phyloP scores from a whole-genome alignment of 2,797 vertebrate genomes.

The Thaleichthys pacificus region DNA sequence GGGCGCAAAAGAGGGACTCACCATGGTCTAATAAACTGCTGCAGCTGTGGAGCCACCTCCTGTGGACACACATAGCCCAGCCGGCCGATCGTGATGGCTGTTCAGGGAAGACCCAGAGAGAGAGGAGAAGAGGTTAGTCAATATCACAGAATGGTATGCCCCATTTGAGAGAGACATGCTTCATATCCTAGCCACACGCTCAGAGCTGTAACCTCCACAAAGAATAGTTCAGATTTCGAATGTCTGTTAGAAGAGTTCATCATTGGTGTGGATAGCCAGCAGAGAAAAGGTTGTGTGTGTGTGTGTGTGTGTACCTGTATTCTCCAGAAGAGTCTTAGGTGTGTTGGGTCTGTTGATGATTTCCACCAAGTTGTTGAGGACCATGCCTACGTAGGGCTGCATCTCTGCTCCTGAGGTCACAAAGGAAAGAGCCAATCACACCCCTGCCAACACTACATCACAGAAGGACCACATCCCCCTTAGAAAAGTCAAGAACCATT shows the following conservation, averaged over 20 bases:
- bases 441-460: neutral
- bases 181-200: neutral
- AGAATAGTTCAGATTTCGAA: conserved; percentile 32
- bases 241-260: conserved; percentile 25
- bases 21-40: conserved; percentile 93
- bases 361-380: conserved; percentile 89
- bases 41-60: conserved; percentile 92
- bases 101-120: conserved; percentile 9
- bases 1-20: conserved; percentile 58
- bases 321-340: conserved; percentile 92
- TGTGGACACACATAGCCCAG: conserved; percentile 94
- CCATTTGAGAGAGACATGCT: neutral
- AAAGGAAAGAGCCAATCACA: neutral
- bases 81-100: conserved; percentile 94
- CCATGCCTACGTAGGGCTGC: conserved; percentile 92
- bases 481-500: too few species aligned
- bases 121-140: conserved; percentile 4
- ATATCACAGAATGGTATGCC: too few species aligned
- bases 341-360: conserved; percentile 96
- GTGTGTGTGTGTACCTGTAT: conserved; percentile 78
- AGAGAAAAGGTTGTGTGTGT: neutral
- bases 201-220: conserved; percentile 29
- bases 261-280: neutral
- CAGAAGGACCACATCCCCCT: neutral
- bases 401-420: conserved; percentile 84